Percentiles rank a stretch among this genome's conserved stretches.
Conservation (phyloP, 2,797 vertebrate genomes). For the Mycteria americana region DNA sequence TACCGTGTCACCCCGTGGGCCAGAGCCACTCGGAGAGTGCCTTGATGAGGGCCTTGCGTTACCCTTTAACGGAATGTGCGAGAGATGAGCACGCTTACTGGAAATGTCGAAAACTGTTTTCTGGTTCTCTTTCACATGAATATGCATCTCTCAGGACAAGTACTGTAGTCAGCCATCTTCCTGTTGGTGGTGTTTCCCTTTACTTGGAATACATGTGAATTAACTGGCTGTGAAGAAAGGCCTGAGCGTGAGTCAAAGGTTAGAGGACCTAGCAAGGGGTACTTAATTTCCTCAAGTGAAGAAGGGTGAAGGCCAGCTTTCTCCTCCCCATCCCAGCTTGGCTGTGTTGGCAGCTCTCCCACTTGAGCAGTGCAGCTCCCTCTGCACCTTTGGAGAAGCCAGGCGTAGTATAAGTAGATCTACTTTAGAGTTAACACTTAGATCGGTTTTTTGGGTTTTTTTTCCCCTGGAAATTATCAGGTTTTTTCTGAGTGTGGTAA, state of each 20-base stretch:
- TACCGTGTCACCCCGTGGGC: accelerated
- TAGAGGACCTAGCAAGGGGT: not conserved
- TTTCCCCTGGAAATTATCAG: not conserved
- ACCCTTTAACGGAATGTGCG: accelerated
- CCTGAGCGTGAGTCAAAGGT: not conserved
- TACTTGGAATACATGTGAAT: not conserved
- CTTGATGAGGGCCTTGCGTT: not conserved
- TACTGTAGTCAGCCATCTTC: not conserved
- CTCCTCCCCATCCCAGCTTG: not conserved
- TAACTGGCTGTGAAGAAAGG: not conserved
- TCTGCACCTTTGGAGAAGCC: not conserved
- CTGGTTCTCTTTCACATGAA: not conserved
- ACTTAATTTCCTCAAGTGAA: not conserved
- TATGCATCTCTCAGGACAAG: not conserved
- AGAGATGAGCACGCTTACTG: accelerated
- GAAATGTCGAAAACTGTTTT: not conserved
- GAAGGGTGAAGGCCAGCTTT: not conserved
- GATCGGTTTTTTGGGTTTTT: not conserved
- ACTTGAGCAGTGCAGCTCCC: not conserved
- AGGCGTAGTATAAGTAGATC: not conserved
- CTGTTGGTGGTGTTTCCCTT: not conserved
- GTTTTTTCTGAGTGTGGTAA: not conserved
- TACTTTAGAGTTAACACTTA: not conserved
- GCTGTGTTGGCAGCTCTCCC: not conserved
- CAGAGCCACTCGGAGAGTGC: not conserved